Base-by-base conservation (phyloP, 2,888 invertebrate species). In the Priocnemis perturbator region DNA sequence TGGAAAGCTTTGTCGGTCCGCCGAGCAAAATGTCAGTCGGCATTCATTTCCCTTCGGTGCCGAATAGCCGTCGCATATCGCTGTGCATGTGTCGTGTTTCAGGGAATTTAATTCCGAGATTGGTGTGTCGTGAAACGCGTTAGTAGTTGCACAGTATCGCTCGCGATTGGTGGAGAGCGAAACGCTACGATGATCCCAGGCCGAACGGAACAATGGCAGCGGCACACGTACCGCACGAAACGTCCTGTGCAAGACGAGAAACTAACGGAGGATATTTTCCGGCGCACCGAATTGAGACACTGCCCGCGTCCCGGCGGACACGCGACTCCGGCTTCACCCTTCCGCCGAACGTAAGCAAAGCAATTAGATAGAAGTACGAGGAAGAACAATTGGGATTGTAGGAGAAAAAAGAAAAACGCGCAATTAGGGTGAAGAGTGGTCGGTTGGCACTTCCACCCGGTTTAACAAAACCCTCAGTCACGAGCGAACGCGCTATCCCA, bases 391-490 rank as follows among this genome's bases (percentile, higher is more conserved):
- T 5, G 23, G 26, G 26, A 19, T 19, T 21, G 23, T 19, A 15
- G 37, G 5, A 7, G 23, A 44, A 57, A 57, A 37, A 58, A 60
- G 57, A 67, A 67, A 69, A 70, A 65, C 68, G 70, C 58, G 70
- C 66, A 59, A 63, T 50, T 62, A 57, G 69, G 61, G 74, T 71
- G 75, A 73, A 72, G 65, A 77, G 82, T 79, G 80, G 62, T 79
- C 76, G 68, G 69, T 71, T 69, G 64, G 69, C 64, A 69, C 78
- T 85, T 84, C 79, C 82, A 74, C 76, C 71, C 80, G 82, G 77
- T 81, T 86, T 79, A 84, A 81, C 83, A 67, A 72, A 76, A 79
- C 82, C 82, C 79, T 76, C 72, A 21, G 52, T 52, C 66, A 67
- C 67, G 61, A 57, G 67, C 67, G 67, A 67, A 65, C 44, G 63